phyloP scores from a whole-genome alignment of 1,140 invertebrate genomes.

The Drosophila oshimai region DNA sequence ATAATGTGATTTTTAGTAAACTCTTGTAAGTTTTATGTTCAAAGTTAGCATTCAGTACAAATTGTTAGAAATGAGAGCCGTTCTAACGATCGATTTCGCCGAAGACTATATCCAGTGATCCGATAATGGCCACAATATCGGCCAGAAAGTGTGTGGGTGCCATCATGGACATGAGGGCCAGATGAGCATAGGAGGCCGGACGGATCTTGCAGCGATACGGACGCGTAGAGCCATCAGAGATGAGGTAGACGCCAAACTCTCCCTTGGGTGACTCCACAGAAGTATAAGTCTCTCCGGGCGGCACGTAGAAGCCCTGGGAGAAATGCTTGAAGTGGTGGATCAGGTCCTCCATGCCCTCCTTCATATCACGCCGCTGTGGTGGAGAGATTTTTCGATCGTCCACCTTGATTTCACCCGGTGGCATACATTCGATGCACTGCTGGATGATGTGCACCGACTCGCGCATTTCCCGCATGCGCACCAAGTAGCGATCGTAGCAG shows the following conservation, averaged over 20 bases:
- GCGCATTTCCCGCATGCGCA: slow-evolving; percentile 91
- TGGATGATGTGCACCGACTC: slow-evolving; percentile 89
- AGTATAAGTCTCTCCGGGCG: slow-evolving; percentile 91
- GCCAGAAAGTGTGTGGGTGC: slow-evolving; percentile 87
- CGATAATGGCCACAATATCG: slow-evolving; percentile 92
- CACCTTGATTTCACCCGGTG: slow-evolving; percentile 90
- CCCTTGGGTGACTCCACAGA: slow-evolving; percentile 92
- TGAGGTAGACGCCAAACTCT: slow-evolving; percentile 93
- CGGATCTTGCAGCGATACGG: slow-evolving; percentile 93
- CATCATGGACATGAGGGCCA: slow-evolving; percentile 86
- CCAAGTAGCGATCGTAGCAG: slow-evolving; percentile 88
- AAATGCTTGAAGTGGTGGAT: slow-evolving; percentile 95
- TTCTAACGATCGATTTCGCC: slow-evolving; percentile 92
- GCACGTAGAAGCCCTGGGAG: slow-evolving; percentile 91
- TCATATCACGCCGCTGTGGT: slow-evolving; percentile 92
- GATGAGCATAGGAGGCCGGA: slow-evolving; percentile 89
- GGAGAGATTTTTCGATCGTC: slow-evolving; percentile 93
- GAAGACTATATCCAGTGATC: slow-evolving; percentile 93
- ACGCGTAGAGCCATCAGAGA: slow-evolving; percentile 91
- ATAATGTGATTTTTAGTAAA: too few relatives aligned
- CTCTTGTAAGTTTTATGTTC: neutral
- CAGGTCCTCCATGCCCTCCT: slow-evolving; percentile 93
- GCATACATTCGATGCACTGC: slow-evolving; percentile 94
- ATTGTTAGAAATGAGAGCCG: neutral
- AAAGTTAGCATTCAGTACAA: too few relatives aligned